Evolutionary conservation across 1,140 invertebrate species (phyloP).

Genomic region (Formica selysi): DNA sequence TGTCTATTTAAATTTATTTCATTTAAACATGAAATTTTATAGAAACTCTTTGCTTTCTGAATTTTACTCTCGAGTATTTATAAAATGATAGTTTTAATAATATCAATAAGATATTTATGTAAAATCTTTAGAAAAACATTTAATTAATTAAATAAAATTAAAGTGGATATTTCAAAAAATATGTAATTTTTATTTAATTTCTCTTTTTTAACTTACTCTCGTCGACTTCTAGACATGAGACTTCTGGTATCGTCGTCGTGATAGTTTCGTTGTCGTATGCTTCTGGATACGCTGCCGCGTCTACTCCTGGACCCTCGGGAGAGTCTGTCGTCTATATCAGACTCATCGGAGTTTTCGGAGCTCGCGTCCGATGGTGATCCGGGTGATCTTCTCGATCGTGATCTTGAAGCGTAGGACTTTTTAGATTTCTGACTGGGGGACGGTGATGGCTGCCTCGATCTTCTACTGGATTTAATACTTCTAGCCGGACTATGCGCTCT

Average conservation of each 20-base stretch:
- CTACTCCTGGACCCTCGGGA: slow-evolving; percentile 84
- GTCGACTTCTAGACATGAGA: slow-evolving; percentile 73
- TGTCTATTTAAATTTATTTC: not conserved
- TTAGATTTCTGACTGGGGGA: slow-evolving; percentile 90
- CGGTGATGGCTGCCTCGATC: slow-evolving; percentile 89
- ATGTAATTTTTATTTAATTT: not conserved
- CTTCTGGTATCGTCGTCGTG: slow-evolving; percentile 79
- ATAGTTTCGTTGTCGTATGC: slow-evolving; percentile 75
- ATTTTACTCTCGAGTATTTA: not conserved
- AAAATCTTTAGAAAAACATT: not conserved
- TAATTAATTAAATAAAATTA: not conserved
- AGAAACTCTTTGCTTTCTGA: not conserved
- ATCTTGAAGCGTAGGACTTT: slow-evolving; percentile 87
- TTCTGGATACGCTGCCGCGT: slow-evolving; percentile 76
- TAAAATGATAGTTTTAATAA: not conserved
- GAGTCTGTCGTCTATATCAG: slow-evolving; percentile 87
- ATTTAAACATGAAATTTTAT: not conserved
- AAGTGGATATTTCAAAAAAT: not conserved
- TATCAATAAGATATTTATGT: not conserved
- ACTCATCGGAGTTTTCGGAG: slow-evolving; percentile 87
- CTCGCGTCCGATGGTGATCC: slow-evolving; percentile 85
- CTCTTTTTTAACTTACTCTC: slow-evolving; percentile 75
- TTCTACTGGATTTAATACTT: slow-evolving; percentile 82
- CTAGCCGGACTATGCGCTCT: slow-evolving; percentile 85
- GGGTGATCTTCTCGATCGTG: slow-evolving; percentile 81